Evolutionary conservation across 2,888 invertebrate species (phyloP).

Genomic region (Pristionchus exspectatus): DNA sequence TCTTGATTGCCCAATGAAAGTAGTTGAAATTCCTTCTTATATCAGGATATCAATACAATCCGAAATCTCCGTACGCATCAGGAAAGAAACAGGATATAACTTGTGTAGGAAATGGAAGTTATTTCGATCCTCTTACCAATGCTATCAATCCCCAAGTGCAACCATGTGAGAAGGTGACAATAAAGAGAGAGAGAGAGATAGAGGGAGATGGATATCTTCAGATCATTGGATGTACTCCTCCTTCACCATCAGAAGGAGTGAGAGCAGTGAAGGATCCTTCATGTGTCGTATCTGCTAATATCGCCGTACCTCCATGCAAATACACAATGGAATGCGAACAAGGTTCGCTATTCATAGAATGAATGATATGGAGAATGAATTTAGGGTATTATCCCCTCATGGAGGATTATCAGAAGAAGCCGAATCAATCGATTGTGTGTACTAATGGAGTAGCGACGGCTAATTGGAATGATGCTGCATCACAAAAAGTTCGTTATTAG

Average conservation of each 20-base stretch:
- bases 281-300: not conserved
- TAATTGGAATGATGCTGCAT: slow-evolving; percentile 13
- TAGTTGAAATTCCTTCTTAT: not conserved
- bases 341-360: not conserved
- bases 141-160: not conserved
- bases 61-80: slow-evolving; percentile 41
- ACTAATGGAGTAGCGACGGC: slow-evolving; percentile 2
- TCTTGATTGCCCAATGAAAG: not conserved
- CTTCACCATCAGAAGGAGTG: not conserved
- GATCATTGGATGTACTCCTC: slow-evolving; percentile 50
- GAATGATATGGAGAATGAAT: not conserved
- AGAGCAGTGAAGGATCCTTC: not conserved
- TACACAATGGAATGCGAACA: slow-evolving; percentile 41
- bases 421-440: slow-evolving; percentile 42
- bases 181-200: not conserved
- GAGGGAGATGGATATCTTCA: not conserved
- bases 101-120: slow-evolving; percentile 44
- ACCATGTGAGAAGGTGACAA: slow-evolving; percentile 48
- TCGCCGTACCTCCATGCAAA: slow-evolving; percentile 39
- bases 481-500: not conserved
- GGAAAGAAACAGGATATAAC: slow-evolving; percentile 4
- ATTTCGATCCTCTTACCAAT: slow-evolving; percentile 34
- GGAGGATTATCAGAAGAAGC: slow-evolving; percentile 28
- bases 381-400: slow-evolving; percentile 36
- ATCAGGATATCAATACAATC: slow-evolving; percentile 45